Percentiles rank a stretch among this genome's conserved stretches.
Evolutionary conservation across 1,140 invertebrate species (phyloP).

Genomic region (Zelostemma sp.): DNA sequence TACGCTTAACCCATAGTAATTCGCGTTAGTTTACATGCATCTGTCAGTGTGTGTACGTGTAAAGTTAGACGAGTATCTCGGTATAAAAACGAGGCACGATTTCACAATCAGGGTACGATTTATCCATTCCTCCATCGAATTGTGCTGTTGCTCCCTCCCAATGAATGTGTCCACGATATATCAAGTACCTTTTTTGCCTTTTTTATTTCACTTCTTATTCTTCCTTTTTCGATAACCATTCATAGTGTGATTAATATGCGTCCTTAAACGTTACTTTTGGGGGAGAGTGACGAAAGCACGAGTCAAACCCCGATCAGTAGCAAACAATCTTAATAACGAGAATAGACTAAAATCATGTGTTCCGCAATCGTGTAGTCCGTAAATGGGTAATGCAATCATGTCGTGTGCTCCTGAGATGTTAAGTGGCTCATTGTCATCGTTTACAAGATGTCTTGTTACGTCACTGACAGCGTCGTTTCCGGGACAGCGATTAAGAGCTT

Average conservation of each 20-base stretch:
- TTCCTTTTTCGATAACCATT: conserved; percentile 65
- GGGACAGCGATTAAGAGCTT: conserved; percentile 40
- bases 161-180: conserved; percentile 65
- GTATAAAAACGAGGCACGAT: conserved; percentile 70
- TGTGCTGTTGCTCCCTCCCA: conserved; percentile 64
- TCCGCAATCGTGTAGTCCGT: conserved; percentile 66
- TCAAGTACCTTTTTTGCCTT: conserved; percentile 49
- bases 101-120: conserved; percentile 67
- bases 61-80: conserved; percentile 59
- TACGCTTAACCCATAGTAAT: no score
- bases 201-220: conserved; percentile 20
- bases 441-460: conserved; percentile 15
- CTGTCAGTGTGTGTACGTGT: conserved; percentile 30
- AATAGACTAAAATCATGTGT: conserved; percentile 67
- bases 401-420: conserved; percentile 64
- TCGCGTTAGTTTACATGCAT: conserved; percentile 14
- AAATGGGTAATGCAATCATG: conserved; percentile 65
- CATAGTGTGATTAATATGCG: conserved; percentile 68
- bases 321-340: conserved; percentile 71
- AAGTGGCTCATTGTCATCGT: conserved; percentile 52
- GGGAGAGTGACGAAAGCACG: conserved; percentile 66
- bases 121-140: conserved; percentile 58
- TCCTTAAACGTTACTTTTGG: conserved; percentile 61
- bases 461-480: conserved; percentile 25
- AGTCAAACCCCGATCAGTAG: conserved; percentile 66